Evolutionary conservation across 2,113 vertebrate genomes (phyloP).

Genomic region (Syngnathus floridae): DNA sequence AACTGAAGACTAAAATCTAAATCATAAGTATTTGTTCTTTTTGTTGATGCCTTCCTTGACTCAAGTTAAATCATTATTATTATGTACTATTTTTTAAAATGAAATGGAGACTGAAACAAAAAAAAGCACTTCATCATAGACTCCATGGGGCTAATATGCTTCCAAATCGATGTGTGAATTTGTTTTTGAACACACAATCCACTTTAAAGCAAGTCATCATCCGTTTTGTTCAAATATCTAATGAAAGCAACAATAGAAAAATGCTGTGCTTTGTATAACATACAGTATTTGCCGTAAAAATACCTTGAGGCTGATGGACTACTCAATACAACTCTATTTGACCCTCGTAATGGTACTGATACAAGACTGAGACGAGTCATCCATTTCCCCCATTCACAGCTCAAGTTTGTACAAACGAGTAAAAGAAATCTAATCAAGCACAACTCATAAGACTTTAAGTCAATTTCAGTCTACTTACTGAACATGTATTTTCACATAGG

Average conservation of each 20-base stretch:
- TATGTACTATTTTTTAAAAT: too few species aligned
- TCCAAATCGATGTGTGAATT: background rate
- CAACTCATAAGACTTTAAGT: conserved; percentile 20
- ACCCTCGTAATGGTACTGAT: background rate
- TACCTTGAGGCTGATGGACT: conserved; percentile 5
- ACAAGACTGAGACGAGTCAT: conserved; percentile 6
- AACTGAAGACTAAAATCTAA: too few species aligned
- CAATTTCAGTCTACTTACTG: conserved; percentile 24
- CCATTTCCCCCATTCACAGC: conserved; percentile 20
- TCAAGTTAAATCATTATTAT: too few species aligned
- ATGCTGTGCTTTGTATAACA: conserved; percentile 15
- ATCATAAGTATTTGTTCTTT: too few species aligned
- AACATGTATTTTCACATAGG: background rate
- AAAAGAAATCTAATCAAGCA: background rate
- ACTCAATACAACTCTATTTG: conserved; percentile 9
- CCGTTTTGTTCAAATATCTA: background rate
- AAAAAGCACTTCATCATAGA: background rate
- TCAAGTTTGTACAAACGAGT: conserved; percentile 1
- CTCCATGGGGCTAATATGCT: background rate
- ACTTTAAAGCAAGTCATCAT: background rate
- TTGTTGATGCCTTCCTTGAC: too few species aligned
- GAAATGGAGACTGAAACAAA: background rate
- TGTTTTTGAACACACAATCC: background rate
- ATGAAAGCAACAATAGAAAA: conserved; percentile 12
- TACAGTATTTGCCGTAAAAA: background rate